Evolutionary conservation across 2,797 vertebrate genomes (phyloP).

Genomic region (Rhodeus uyekii): DNA sequence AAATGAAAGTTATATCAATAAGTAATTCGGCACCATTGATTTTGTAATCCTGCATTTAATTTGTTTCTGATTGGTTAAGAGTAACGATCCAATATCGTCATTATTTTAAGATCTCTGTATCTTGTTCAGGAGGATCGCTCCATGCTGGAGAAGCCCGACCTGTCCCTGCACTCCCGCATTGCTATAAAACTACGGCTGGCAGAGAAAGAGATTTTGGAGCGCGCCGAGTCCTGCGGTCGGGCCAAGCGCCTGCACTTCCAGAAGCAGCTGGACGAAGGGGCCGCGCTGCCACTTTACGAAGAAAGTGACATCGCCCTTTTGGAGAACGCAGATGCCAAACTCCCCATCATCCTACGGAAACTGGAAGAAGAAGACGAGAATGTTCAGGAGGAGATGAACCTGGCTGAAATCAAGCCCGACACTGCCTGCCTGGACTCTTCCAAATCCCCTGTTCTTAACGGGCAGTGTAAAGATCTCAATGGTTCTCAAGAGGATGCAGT

Average conservation of each 20-base stretch:
- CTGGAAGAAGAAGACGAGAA: conserved; percentile 80
- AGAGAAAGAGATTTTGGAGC: conserved; percentile 94
- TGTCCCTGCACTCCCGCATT: conserved; percentile 81
- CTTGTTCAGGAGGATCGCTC: conserved; percentile 82
- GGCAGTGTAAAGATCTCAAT: conserved; percentile 76
- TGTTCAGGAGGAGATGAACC: conserved; percentile 71
- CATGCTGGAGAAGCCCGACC: conserved; percentile 80
- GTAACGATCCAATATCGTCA: not conserved
- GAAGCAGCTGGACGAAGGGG: conserved; percentile 81
- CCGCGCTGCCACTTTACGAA: conserved; percentile 82
- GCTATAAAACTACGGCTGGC: conserved; percentile 89
- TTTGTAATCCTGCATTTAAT: not conserved
- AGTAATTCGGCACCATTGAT: not conserved
- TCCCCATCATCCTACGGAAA: conserved; percentile 86
- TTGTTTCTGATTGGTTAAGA: not conserved
- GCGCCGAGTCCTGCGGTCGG: conserved; percentile 79
- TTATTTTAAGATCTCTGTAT: not conserved
- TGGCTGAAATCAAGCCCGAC: conserved; percentile 66
- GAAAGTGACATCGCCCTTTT: conserved; percentile 87
- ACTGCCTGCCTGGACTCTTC: conserved; percentile 56
- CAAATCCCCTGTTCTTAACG: conserved; percentile 72
- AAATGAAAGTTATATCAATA: not conserved
- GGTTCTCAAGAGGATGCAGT: conserved; percentile 58
- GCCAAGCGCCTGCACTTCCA: conserved; percentile 80
- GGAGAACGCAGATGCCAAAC: conserved; percentile 86